Evolutionary conservation across 2,888 invertebrate genomes (phyloP).

Genomic region (Dolomedes plantarius): DNA sequence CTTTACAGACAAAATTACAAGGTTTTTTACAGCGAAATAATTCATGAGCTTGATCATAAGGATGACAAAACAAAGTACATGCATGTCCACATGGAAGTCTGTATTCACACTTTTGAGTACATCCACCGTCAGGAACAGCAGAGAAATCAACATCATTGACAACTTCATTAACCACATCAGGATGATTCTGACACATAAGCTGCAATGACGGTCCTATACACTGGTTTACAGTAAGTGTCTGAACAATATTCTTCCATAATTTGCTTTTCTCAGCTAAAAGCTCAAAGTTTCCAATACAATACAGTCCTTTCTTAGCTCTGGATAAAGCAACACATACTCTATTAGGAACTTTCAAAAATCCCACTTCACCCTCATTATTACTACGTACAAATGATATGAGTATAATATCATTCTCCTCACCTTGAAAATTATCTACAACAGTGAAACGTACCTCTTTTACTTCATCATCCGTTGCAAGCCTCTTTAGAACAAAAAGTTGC

Average conservation of each 20-base stretch:
- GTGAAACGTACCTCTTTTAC: constrained; percentile 56
- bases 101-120: constrained; percentile 75
- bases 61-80: constrained; percentile 75
- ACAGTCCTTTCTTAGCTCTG: constrained; percentile 72
- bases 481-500: constrained; percentile 74
- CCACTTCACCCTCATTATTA: constrained; percentile 74
- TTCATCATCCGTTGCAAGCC: not conserved
- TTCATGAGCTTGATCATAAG: constrained; percentile 48
- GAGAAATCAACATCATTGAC: constrained; percentile 51
- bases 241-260: constrained; percentile 64
- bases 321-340: constrained; percentile 75
- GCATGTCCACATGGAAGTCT: constrained; percentile 77
- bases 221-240: constrained; percentile 25
- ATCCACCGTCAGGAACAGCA: constrained; percentile 74
- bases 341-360: constrained; percentile 75
- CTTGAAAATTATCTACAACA: constrained; percentile 75
- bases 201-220: constrained; percentile 60
- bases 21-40: constrained; percentile 39
- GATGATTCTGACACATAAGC: constrained; percentile 68
- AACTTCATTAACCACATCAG: constrained; percentile 34
- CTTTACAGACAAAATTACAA: constrained; percentile 24
- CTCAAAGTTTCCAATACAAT: constrained; percentile 72
- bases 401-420: constrained; percentile 75
- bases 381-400: constrained; percentile 74
- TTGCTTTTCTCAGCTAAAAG: constrained; percentile 46